Evolutionary conservation across 2,888 invertebrate genomes (phyloP), one percentile per base, ranked within the genome.

Genomic region (Toxonevra muliebris): DNA sequence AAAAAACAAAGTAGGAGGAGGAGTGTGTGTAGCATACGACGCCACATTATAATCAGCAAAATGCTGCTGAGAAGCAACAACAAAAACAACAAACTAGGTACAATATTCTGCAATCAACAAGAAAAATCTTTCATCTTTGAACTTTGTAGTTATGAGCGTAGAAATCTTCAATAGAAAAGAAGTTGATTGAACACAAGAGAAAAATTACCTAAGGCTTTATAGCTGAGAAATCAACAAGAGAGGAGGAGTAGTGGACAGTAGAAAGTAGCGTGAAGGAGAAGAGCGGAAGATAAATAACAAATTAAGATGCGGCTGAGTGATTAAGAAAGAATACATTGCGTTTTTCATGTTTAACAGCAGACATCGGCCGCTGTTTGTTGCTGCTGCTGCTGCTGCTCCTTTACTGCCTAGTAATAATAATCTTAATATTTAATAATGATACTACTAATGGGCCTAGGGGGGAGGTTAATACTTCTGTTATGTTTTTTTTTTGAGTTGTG

Each of bases 41-140:
- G 30, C 30, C 7, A 7, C 30, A 7, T 30, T 30, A 30, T 30
- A 30, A 30, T 30, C n/a, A 30, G 13, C n/a, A 55, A 55, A 50
- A 15, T 53, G 53, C 40, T 19, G 19, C 19, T 61, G 52, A 20
- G 19, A 48, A 50, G 11, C 15, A 43, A n/a, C 30, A 53, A 54
- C 11, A 42, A 13, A 43, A 62, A 19, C 43, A 42, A 62, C 17
- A 62, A 15, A 43, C 43, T 43, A 48, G n/a, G 13, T 4, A 48
- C 48, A 8, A 40, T 40, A 40, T 41, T 40, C 64, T 50, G 52
- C 59, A 65, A 65, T 65, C 65, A 41, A 43, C 53, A 61, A 60
- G 60, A 66, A 57, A 61, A 54, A 66, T 66, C 60, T 66, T 54
- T 42, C 54, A 66, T 60, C 66, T 66, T 61, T 66, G 60, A 66